These are phyloP conservation scores for Sinosuthora webbiana DNA, from an alignment of 2,113 vertebrate species.

Conservation along the genomic window DNA sequence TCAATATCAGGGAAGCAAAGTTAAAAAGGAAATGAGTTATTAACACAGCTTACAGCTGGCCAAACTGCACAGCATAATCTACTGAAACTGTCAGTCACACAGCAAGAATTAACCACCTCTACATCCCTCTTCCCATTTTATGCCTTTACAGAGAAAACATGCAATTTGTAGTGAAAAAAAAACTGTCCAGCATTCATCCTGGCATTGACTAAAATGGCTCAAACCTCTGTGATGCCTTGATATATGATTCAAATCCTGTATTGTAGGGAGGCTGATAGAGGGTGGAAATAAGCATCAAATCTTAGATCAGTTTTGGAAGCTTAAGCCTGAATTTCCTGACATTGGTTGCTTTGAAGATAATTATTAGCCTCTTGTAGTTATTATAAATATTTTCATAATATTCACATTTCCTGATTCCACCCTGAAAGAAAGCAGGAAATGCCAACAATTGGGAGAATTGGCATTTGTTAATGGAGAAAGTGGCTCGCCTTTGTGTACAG, in stretches of 20 bases:
- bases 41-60: not conserved
- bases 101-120: not conserved
- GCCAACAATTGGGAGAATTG: not conserved
- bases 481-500: accelerated
- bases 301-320: not conserved
- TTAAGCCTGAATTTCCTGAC: not conserved
- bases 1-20: not conserved
- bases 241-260: not conserved
- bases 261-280: not conserved
- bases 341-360: not conserved
- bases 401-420: not conserved
- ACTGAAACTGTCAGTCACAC: not conserved
- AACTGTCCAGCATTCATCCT: not conserved
- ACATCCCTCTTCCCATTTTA: not conserved
- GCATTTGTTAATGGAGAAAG: not conserved
- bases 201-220: not conserved
- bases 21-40: not conserved
- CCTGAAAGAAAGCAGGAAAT: not conserved
- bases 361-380: not conserved
- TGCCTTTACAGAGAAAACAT: not conserved
- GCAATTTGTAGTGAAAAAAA: accelerated
- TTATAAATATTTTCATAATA: not conserved
- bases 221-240: not conserved
- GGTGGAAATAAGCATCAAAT: not conserved
- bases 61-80: not conserved